Conservation (phyloP, 2,113 vertebrate species). For the Mustela lutreola region DNA sequence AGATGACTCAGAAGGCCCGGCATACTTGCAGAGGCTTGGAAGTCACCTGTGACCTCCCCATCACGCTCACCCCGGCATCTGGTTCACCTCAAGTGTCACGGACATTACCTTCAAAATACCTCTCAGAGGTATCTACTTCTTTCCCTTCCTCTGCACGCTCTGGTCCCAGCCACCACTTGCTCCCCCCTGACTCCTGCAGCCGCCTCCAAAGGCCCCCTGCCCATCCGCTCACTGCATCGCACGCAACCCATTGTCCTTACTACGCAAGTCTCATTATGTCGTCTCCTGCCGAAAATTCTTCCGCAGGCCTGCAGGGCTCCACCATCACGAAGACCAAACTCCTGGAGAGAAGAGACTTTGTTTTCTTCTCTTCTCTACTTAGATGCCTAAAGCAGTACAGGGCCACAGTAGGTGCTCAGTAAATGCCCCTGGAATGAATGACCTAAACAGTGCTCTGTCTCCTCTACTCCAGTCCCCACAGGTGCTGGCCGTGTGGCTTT, state of each 20-base stretch:
- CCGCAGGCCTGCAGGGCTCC: background rate
- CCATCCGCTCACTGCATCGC: rapidly evolving
- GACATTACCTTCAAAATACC: background rate
- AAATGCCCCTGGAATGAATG: background rate
- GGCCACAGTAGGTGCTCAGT: background rate
- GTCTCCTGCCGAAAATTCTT: background rate
- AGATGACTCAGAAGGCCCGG: background rate
- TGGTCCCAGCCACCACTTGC: background rate
- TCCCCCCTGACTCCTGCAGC: background rate
- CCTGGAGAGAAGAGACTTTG: background rate
- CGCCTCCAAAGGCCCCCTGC: rapidly evolving
- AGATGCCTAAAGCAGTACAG: background rate
- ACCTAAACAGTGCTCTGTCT: background rate
- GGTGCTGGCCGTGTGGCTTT: background rate
- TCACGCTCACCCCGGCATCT: background rate
- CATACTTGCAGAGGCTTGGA: background rate
- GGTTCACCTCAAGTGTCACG: background rate
- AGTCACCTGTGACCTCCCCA: background rate
- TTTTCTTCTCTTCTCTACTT: background rate
- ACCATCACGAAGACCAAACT: background rate
- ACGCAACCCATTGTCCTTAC: background rate
- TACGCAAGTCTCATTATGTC: background rate
- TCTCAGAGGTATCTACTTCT: background rate
- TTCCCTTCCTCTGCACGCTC: background rate
- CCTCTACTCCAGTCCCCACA: too few species aligned